These are phyloP conservation scores for Stercorarius parasiticus DNA, from an alignment of 2,113 vertebrate genomes.

Conservation along the genomic window DNA sequence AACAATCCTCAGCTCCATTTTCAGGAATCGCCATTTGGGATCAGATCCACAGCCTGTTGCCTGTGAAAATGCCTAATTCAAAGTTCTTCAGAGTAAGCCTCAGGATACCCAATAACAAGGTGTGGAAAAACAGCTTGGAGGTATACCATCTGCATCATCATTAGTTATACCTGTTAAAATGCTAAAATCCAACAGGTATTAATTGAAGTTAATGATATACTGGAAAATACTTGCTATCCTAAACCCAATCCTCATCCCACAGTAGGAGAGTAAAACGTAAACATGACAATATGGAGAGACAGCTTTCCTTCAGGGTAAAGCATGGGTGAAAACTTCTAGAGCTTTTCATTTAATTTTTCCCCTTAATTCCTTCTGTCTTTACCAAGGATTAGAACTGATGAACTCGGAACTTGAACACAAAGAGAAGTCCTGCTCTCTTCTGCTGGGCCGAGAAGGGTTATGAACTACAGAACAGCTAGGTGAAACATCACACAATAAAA, in stretches of 20 bases:
- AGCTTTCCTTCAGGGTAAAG: not conserved
- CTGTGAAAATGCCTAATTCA: not conserved
- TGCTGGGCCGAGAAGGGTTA: not conserved
- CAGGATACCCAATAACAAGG: not conserved
- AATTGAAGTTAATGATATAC: not conserved
- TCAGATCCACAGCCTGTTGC: not conserved
- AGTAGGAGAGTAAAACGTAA: not conserved
- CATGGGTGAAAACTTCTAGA: not conserved
- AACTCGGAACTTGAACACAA: not conserved
- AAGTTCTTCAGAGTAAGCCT: not conserved
- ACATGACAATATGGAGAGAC: not conserved
- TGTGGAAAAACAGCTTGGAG: not conserved
- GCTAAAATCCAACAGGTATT: not conserved
- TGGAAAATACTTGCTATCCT: not conserved
- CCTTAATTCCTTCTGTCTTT: not conserved
- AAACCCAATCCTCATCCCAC: not conserved
- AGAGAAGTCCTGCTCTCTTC: not conserved
- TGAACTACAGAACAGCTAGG: not conserved
- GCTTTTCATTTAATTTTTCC: not conserved
- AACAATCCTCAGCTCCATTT: not conserved
- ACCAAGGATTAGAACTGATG: not conserved
- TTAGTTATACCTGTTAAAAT: not conserved
- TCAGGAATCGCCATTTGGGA: not conserved
- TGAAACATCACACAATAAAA: not conserved
- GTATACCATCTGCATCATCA: accelerated